Percentiles rank a stretch among this genome's conserved stretches.
Conservation (phyloP, 2,888 invertebrate species). For the Bembecia ichneumoniformis region DNA sequence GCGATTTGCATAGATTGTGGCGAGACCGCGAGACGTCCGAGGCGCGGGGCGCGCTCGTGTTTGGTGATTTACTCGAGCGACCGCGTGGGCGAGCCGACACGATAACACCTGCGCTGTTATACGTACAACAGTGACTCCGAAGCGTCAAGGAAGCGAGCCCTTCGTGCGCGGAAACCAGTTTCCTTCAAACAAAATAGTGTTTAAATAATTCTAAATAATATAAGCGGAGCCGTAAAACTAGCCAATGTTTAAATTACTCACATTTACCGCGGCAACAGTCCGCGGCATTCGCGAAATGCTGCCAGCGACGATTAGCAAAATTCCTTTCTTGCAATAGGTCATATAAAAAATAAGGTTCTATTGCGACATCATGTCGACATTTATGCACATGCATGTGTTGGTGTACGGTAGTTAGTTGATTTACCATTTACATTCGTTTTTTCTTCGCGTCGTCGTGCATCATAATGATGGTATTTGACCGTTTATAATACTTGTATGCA, state of each 20-base stretch:
- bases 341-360: constrained; percentile 25
- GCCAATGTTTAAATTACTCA: constrained; percentile 57
- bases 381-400: constrained; percentile 11
- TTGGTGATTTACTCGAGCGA: constrained; percentile 51
- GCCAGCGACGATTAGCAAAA: constrained; percentile 64
- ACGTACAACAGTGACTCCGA: not conserved
- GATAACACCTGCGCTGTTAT: constrained; percentile 29
- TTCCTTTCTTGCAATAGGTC: constrained; percentile 60
- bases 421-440: constrained; percentile 41
- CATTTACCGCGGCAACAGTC: constrained; percentile 53
- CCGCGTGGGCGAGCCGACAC: constrained; percentile 26
- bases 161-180: not conserved
- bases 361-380: not conserved
- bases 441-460: constrained; percentile 19
- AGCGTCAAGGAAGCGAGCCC: not conserved
- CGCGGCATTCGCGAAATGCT: constrained; percentile 57
- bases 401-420: constrained; percentile 37
- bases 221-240: constrained; percentile 7
- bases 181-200: not conserved
- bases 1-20: constrained; percentile 70
- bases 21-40: constrained; percentile 17
- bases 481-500: too few relatives aligned
- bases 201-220: not conserved
- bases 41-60: constrained; percentile 28
- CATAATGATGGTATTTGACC: constrained; percentile 3